Conservation (phyloP, 53 echinoderm and acorn worm species). For the Zoroaster sp. region DNA sequence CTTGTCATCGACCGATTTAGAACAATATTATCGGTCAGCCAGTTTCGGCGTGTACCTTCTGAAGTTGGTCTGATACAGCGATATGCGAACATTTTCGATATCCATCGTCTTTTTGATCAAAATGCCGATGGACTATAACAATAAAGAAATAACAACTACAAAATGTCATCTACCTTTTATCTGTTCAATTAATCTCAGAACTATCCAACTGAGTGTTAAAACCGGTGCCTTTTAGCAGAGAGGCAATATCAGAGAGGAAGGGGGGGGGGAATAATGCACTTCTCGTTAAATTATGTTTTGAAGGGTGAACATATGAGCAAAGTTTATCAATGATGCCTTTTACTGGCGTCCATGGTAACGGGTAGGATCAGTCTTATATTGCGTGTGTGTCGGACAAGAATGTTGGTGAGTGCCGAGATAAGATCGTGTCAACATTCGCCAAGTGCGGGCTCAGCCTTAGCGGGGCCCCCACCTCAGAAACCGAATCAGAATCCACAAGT, state of each 20-base stretch:
- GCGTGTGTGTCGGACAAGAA: background rate
- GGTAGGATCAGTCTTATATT: background rate
- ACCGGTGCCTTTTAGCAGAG: slow-evolving; percentile 27
- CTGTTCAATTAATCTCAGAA: slow-evolving; percentile 41
- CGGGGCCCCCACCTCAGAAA: background rate
- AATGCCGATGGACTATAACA: slow-evolving; percentile 49
- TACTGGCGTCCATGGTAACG: slow-evolving; percentile 18
- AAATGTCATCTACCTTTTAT: slow-evolving; percentile 42
- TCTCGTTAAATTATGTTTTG: slow-evolving; percentile 38
- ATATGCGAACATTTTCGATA: background rate
- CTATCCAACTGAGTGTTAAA: slow-evolving; percentile 39
- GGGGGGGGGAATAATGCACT: background rate
- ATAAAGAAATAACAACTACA: background rate
- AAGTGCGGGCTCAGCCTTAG: background rate
- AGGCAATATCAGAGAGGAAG: background rate
- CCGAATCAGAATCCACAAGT: background rate
- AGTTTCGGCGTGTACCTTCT: slow-evolving; percentile 5
- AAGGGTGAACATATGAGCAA: background rate
- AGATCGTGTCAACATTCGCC: slow-evolving; percentile 31
- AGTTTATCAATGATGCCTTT: background rate
- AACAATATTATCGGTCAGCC: slow-evolving; percentile 13
- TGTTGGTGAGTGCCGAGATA: slow-evolving; percentile 25
- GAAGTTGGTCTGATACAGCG: background rate
- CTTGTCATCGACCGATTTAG: slow-evolving; percentile 24
- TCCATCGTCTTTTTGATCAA: slow-evolving; percentile 41